A percentile compares a stretch with the other conserved stretches of the same genome.
Conservation (phyloP, 2,113 vertebrate species). For the Baryphthengus martii region DNA sequence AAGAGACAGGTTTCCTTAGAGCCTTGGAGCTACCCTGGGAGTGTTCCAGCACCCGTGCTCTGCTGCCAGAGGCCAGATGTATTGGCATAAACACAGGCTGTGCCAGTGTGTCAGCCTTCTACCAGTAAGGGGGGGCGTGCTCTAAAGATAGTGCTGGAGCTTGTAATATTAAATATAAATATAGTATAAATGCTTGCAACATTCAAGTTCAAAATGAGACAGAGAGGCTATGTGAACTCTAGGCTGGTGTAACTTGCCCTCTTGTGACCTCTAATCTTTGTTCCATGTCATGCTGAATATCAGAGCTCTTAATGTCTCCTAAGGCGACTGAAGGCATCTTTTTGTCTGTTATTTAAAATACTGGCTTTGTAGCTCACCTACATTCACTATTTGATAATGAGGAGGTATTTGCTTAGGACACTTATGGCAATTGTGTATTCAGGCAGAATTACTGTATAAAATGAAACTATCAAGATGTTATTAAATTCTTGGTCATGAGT, state of each 20-base stretch:
- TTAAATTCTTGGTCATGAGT: not conserved
- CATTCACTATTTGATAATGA: not conserved
- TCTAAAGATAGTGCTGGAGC: not conserved
- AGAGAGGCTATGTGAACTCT: not conserved
- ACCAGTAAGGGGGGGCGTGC: not conserved
- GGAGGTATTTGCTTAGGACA: not conserved
- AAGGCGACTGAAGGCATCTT: not conserved
- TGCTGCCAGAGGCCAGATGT: not conserved
- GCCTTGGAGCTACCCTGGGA: not conserved
- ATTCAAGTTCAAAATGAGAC: not conserved
- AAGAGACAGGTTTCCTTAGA: constrained; percentile 30
- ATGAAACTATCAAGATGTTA: not conserved
- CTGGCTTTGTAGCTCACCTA: not conserved
- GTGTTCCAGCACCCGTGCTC: not conserved
- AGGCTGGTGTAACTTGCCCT: not conserved
- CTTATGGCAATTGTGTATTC: not conserved
- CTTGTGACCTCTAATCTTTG: not conserved
- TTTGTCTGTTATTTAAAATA: not conserved
- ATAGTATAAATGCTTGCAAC: not conserved
- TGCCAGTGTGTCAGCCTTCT: not conserved
- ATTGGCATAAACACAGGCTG: not conserved
- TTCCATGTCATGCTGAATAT: not conserved
- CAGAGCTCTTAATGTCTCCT: not conserved
- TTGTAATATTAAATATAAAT: not conserved
- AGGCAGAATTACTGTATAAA: not conserved